Percentiles rank a stretch among this genome's conserved stretches.
These are phyloP conservation scores for Resseliella maxima DNA, from an alignment of 2,888 invertebrate genomes.

Conservation along the genomic window DNA sequence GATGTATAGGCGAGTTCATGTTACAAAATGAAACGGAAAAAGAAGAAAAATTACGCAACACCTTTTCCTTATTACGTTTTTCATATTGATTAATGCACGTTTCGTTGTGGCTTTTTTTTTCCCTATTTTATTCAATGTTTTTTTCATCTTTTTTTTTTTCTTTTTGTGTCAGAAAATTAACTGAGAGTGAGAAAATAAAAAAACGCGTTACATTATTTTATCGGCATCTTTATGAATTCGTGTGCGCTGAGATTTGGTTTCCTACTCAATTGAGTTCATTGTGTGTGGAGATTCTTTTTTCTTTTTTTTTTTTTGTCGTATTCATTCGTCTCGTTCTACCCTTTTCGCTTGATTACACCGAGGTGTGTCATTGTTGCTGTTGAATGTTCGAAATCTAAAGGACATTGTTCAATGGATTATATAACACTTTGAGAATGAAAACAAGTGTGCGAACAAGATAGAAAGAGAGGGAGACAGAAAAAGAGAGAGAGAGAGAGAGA, in stretches of 20 bases:
- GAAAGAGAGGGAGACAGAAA: too few species aligned
- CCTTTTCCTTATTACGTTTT: not conserved
- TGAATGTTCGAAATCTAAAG: not conserved
- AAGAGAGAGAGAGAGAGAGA: too few species aligned
- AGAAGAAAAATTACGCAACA: not conserved
- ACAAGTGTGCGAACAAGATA: too few species aligned
- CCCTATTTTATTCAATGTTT: not conserved
- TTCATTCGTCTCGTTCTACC: not conserved
- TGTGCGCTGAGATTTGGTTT: not conserved
- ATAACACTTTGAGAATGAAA: conserved; percentile 11
- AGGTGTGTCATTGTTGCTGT: not conserved
- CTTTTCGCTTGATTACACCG: not conserved
- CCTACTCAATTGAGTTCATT: not conserved
- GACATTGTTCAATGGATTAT: not conserved
- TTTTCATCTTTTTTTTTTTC: not conserved
- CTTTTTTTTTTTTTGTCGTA: not conserved
- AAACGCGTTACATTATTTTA: not conserved
- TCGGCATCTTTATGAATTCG: not conserved
- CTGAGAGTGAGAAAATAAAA: not conserved
- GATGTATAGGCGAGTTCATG: not conserved
- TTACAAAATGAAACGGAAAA: not conserved
- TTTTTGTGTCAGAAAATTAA: not conserved
- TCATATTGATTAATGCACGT: not conserved
- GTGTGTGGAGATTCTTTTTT: not conserved
- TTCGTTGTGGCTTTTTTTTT: not conserved